phyloP scores from a whole-genome alignment of 92 coral and sea anemone genomes.

The Metridium senile region DNA sequence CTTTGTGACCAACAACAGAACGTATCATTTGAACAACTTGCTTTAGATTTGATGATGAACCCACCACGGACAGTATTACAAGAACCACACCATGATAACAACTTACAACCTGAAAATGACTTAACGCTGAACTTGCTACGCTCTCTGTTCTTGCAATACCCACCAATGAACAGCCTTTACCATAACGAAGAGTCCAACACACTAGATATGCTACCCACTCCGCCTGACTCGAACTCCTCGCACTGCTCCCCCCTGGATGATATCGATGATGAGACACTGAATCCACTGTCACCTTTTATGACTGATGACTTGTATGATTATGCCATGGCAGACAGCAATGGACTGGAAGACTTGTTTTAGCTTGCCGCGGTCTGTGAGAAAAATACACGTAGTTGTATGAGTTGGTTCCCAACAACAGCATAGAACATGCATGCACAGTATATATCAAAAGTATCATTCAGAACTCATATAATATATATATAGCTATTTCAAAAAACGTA shows the following conservation, averaged over 20 bases:
- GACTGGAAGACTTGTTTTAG: not conserved
- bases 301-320: conserved; percentile 31
- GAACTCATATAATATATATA: too few species aligned
- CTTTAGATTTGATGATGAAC: conserved; percentile 28
- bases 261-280: conserved; percentile 15
- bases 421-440: too few species aligned
- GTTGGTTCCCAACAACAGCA: too few species aligned
- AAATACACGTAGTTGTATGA: too few species aligned
- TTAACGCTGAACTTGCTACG: not conserved
- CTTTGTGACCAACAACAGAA: not conserved
- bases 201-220: conserved; percentile 7
- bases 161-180: not conserved
- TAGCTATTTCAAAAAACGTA: too few species aligned
- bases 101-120: not conserved
- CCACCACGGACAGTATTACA: not conserved
- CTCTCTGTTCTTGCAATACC: conserved; percentile 5
- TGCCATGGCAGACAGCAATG: conserved; percentile 18
- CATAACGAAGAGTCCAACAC: not conserved
- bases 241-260: conserved; percentile 24
- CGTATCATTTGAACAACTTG: conserved; percentile 7
- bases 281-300: conserved; percentile 27
- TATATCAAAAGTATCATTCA: too few species aligned
- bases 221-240: conserved; percentile 10
- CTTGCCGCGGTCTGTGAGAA: too few species aligned
- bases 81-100: not conserved